Conservation (phyloP, 2,113 vertebrate species). For the Condylura cristata region DNA sequence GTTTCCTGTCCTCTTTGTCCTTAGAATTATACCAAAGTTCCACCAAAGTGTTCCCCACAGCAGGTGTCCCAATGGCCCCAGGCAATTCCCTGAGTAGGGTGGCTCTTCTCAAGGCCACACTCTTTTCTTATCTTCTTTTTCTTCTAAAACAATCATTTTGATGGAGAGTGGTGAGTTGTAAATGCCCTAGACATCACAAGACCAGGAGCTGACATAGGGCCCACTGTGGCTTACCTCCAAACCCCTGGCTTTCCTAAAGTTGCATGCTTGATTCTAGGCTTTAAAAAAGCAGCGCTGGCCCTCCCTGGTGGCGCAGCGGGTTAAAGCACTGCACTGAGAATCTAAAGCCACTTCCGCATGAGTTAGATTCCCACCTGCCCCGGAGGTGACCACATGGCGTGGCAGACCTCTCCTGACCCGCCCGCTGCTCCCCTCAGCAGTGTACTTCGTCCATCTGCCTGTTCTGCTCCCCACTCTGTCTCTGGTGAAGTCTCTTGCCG, state of each 20-base stretch:
- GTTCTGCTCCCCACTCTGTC: no score
- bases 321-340: no score
- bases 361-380: no score
- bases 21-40: background rate
- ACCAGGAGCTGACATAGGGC: background rate
- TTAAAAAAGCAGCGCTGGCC: slow-evolving; percentile 55
- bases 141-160: background rate
- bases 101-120: background rate
- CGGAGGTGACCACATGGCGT: no score
- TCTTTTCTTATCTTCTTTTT: background rate
- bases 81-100: background rate
- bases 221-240: slow-evolving; percentile 28
- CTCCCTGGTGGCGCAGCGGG: no score
- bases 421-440: no score
- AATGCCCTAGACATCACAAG: background rate
- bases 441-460: no score
- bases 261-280: slow-evolving; percentile 8
- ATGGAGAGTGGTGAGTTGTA: slow-evolving; percentile 21
- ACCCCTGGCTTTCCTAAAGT: slow-evolving; percentile 28
- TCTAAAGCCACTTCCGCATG: no score
- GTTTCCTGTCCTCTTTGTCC: slow-evolving; percentile 4
- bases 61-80: background rate
- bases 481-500: no score
- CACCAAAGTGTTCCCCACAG: background rate
- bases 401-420: no score